Conservation (phyloP, 2,888 invertebrate genomes). For the Bursaphelenchus okinawaensis region DNA sequence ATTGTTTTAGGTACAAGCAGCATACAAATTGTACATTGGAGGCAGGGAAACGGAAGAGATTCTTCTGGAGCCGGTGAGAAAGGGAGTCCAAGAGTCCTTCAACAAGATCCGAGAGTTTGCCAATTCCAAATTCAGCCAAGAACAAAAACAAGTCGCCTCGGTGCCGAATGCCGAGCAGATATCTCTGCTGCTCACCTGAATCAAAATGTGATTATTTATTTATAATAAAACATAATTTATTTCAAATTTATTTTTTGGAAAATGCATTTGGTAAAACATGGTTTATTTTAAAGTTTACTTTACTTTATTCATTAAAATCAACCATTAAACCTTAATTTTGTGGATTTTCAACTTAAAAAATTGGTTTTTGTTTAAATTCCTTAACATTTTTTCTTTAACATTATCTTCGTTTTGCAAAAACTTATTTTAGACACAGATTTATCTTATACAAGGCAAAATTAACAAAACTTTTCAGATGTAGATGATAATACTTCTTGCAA, state of each 20-base stretch:
- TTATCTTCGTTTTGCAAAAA: too few relatives aligned
- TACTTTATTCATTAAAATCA: too few relatives aligned
- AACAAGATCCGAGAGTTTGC: slow-evolving; percentile 74
- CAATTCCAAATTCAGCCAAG: slow-evolving; percentile 72
- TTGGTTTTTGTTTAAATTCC: too few relatives aligned
- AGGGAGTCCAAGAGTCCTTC: slow-evolving; percentile 81
- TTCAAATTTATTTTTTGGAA: not conserved
- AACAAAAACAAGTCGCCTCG: slow-evolving; percentile 76
- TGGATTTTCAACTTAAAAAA: too few relatives aligned
- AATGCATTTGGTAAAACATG: not conserved
- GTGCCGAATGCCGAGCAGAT: slow-evolving; percentile 90
- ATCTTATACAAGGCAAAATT: too few relatives aligned
- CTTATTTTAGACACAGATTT: too few relatives aligned
- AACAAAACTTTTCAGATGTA: too few relatives aligned
- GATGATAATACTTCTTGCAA: too few relatives aligned
- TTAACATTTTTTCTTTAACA: too few relatives aligned
- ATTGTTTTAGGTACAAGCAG: slow-evolving; percentile 61
- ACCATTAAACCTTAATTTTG: too few relatives aligned
- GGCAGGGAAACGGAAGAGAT: slow-evolving; percentile 95
- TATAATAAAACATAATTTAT: not conserved
- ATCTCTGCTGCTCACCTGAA: slow-evolving; percentile 61
- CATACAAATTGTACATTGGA: slow-evolving; percentile 89
- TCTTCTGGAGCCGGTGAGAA: slow-evolving; percentile 80
- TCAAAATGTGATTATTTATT: not conserved
- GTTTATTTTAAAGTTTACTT: too few relatives aligned